phyloP scores from a whole-genome alignment of 2,797 vertebrate species.

The Sebastiscus albofasciatus region DNA sequence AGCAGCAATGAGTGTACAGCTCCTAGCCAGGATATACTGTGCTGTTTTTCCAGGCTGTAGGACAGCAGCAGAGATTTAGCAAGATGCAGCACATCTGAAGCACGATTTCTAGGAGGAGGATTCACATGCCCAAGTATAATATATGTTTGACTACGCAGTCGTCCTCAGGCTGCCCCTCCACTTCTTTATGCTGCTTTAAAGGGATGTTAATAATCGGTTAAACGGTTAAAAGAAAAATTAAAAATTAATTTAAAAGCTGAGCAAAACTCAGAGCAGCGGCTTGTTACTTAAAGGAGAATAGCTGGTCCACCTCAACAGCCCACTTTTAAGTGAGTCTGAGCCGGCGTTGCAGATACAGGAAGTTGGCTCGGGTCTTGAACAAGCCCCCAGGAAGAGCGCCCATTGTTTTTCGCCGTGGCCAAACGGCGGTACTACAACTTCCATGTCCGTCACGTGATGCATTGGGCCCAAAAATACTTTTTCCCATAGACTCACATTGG shows the following conservation, averaged over 20 bases:
- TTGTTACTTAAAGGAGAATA: too few species aligned
- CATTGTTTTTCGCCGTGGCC: too few species aligned
- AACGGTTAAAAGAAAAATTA: accelerated
- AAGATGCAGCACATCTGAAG: not conserved
- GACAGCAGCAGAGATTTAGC: constrained; percentile 15
- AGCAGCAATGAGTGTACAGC: constrained; percentile 9
- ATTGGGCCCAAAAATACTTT: too few species aligned
- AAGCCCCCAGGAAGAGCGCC: too few species aligned
- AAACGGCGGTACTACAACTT: too few species aligned
- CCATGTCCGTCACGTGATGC: too few species aligned
- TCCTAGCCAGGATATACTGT: not conserved
- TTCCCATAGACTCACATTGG: accelerated
- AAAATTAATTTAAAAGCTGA: too few species aligned
- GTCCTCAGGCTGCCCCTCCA: not conserved
- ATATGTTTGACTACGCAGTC: not conserved
- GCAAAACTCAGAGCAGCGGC: accelerated
- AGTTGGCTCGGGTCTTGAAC: too few species aligned
- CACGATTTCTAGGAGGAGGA: not conserved
- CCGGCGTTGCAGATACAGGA: too few species aligned
- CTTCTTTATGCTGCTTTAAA: not conserved
- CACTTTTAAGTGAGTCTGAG: too few species aligned
- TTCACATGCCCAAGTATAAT: not conserved
- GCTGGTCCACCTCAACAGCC: accelerated
- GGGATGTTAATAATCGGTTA: too few species aligned
- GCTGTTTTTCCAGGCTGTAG: not conserved